Evolutionary conservation across 2,797 vertebrate genomes (phyloP), one percentile per base, ranked within the genome.

Genomic region (Rhinogobio ventralis): DNA sequence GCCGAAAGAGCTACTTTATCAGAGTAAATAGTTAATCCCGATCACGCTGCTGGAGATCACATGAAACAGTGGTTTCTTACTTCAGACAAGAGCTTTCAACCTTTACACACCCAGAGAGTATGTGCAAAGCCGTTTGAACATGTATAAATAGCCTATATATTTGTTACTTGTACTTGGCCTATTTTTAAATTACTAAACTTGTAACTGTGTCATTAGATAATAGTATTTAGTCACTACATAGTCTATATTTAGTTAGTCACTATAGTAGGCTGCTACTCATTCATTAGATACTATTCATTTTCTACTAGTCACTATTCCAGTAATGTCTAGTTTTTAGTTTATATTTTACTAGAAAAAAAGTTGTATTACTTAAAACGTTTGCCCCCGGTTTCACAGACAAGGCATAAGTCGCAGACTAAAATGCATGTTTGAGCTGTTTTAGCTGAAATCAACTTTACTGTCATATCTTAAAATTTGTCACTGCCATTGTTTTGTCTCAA

Each of bases 11-110:
- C 17, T 77, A 76, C 60, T 55, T 67, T 76, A 30, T n/a, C 33
- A 13, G 17, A 45, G 62, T 76, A 67, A 55, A 77, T 68, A 51
- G 64, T 69, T 86, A 72, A 78, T 86, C 73, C 67, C 4, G 13
- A 72, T 86, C 80, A 82, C 79, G 73, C 51, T 71, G 72, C 28
- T 62, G 51, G 10, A 64, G 9, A 51, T 45, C 62, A 76, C 33
- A 39, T 77, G 11, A 71, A 60, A 33, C 77, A 28, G 8, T 23
- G 17, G 17, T 15, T 76, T 60, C 74, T 76, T 76, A 76, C 74
- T 76, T 60, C 25, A 76, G 33, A 76, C 74, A 33, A 17, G 20
- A 10, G 25, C 33, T 76, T 76, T 76, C 13, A 57, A n/a, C 11
- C 45, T 57, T 75, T n/a, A 57, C 33, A 57, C 51, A 76, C 30